Conservation (phyloP, 1,140 invertebrate genomes). For the Hypsibius dujardini region DNA sequence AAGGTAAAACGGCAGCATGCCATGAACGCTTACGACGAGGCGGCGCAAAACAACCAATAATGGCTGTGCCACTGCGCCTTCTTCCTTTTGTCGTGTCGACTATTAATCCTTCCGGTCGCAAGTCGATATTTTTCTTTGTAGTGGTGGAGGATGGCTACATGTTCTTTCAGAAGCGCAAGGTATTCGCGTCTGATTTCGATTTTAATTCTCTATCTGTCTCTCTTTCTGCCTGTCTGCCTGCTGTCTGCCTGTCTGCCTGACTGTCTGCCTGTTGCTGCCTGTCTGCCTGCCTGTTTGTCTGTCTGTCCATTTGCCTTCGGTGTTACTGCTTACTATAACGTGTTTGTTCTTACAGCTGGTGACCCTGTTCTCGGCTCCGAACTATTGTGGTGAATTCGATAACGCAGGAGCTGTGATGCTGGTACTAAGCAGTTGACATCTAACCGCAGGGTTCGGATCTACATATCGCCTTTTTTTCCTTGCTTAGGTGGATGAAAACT, state of each 20-base stretch:
- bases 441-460: no score
- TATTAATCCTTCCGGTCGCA: background rate
- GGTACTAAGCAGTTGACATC: no score
- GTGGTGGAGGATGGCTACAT: constrained; percentile 45
- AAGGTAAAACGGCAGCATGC: no score
- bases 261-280: no score
- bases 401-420: constrained; percentile 15
- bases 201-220: no score
- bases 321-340: background rate
- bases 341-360: constrained; percentile 51
- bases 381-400: constrained; percentile 91
- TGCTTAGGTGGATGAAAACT: constrained; percentile 14
- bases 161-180: constrained; percentile 33
- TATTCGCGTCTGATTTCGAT: no score
- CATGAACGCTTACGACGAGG: no score
- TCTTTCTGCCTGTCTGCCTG: no score
- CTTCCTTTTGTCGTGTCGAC: background rate
- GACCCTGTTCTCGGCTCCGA: constrained; percentile 83
- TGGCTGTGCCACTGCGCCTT: background rate
- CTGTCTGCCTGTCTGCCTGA: no score
- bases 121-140: background rate
- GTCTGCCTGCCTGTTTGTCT: background rate
- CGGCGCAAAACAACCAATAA: background rate
- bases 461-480: no score
- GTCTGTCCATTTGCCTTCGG: background rate